These are phyloP conservation scores for Euzophera pinguis DNA, from an alignment of 2,888 invertebrate genomes.

Conservation along the genomic window DNA sequence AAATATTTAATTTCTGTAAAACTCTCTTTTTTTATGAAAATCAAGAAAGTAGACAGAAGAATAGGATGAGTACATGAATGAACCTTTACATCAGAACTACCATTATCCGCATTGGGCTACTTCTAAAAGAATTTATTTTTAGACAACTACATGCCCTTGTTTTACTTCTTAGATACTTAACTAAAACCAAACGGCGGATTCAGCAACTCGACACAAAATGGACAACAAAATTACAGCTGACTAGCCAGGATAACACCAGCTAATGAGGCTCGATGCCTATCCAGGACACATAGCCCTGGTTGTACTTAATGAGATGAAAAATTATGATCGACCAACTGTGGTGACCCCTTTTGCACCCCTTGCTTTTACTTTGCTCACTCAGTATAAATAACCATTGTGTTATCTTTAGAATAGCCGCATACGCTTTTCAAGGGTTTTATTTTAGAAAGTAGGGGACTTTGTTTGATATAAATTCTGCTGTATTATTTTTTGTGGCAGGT, in stretches of 20 bases:
- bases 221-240: constrained; percentile 29
- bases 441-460: not conserved
- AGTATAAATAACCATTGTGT: constrained; percentile 48
- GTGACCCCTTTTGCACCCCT: constrained; percentile 67
- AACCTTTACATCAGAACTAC: no score
- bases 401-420: constrained; percentile 21
- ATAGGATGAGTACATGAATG: no score
- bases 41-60: no score
- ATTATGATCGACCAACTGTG: constrained; percentile 67
- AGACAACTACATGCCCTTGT: no score
- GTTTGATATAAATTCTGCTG: not conserved
- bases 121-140: no score
- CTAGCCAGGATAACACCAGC: constrained; percentile 34
- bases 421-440: constrained; percentile 17
- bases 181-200: not conserved
- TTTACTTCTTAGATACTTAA: no score
- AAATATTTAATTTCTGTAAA: no score
- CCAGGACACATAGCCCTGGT: constrained; percentile 49
- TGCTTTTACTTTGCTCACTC: constrained; percentile 48
- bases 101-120: no score
- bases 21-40: no score
- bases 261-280: constrained; percentile 59
- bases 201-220: constrained; percentile 10
- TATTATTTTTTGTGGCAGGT: constrained; percentile 4
- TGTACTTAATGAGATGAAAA: constrained; percentile 69